Base-by-base conservation (phyloP, 1,140 invertebrate species). In the Hestina assimilis region DNA sequence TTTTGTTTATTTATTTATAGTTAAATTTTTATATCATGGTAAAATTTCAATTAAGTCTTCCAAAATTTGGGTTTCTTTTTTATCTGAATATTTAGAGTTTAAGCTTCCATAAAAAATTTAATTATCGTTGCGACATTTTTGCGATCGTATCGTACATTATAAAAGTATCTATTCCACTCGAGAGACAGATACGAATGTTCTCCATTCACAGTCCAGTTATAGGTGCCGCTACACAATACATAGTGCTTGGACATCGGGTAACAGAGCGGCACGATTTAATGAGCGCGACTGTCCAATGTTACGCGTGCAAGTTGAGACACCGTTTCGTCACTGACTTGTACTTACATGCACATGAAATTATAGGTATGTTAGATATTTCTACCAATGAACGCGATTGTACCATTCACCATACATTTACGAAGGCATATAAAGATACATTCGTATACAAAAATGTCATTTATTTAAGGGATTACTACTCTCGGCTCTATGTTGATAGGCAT, bases 231-330 rank as follows among this genome's bases (percentile, higher is more conserved):
- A 79, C 64, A 79, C 66, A 79, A 79, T 76, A 71, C 68, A 51
- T 45, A 51, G 47, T 63, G 48, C 56, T 42, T 69, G 69, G 72
- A 65, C 75, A 74, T 51, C 55, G 66, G 48, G 68, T 83, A 87
- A 76, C 80, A 85, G 84, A 87, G 77, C 84, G 82, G 79, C 79
- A 85, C 82, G 70, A 72, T 75, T 83, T 87, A 87, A 87, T 74
- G 80, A 81, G 77, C 71, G 66, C 68, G 74, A 73, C 69, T 76
- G 72, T 73, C 72, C 74, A 69, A 57, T 65, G 68, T 75, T 72
- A 76, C 68, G 72, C 68, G 58, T 63, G 45, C 40, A 35, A 11
- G 28, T 28, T 35, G 62, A 63, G 69, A 66, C 63, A 60, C 60
- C 54, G 69, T 81, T 79, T 82, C 81, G 75, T 76, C 81, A 84